phyloP scores from a whole-genome alignment of 2,888 invertebrate genomes.

The Pammene aurita region DNA sequence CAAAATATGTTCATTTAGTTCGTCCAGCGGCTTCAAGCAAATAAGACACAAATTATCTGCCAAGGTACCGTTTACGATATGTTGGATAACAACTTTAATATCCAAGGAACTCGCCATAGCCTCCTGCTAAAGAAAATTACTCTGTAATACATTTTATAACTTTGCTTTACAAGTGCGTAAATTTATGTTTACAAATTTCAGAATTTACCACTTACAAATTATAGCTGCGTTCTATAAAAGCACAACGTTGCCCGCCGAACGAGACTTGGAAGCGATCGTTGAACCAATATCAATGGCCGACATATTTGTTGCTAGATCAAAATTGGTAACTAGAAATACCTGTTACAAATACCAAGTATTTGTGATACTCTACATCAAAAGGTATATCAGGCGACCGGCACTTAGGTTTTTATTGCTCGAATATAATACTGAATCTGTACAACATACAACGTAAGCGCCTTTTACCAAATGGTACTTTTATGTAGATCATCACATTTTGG shows the following conservation, averaged over 20 bases:
- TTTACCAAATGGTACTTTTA: no score
- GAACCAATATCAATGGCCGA: slow-evolving; percentile 23
- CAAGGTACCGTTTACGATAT: slow-evolving; percentile 67
- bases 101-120: slow-evolving; percentile 60
- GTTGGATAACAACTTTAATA: slow-evolving; percentile 64
- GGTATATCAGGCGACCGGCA: no score
- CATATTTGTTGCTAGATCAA: slow-evolving; percentile 24
- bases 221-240: slow-evolving; percentile 40
- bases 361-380: no score
- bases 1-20: slow-evolving; percentile 64
- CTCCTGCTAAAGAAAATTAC: slow-evolving; percentile 21
- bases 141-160: slow-evolving; percentile 26
- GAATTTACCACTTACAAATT: slow-evolving; percentile 36
- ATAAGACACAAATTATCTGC: slow-evolving; percentile 65
- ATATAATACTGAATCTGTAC: no score
- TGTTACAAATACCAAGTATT: slow-evolving; percentile 33
- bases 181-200: slow-evolving; percentile 30
- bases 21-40: slow-evolving; percentile 62
- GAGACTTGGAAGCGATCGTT: slow-evolving; percentile 39
- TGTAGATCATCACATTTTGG: no score
- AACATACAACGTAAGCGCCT: no score
- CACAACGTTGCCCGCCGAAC: slow-evolving; percentile 17
- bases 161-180: background rate
- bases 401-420: no score
- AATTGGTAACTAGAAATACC: slow-evolving; percentile 12